Base-by-base conservation (phyloP, 2,888 invertebrate genomes). In the Folsomia candida region DNA sequence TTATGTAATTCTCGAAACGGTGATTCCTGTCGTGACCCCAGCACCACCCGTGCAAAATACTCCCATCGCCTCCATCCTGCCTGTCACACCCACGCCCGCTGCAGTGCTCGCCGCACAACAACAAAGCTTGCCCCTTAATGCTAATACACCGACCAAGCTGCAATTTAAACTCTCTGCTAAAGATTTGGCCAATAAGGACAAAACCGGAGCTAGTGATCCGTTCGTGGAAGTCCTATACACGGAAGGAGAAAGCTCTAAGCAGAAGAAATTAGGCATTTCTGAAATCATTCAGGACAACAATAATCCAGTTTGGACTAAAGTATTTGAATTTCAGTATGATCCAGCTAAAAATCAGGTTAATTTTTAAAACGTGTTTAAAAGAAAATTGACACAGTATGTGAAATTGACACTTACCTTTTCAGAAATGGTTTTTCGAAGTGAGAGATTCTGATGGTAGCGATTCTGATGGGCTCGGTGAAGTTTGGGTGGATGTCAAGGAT, bases 371-470 rank as follows among this genome's bases (percentile, higher is more conserved):
- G 11, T 22, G 25, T 60, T 20, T 60, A 6, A 9, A 26, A 24
- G 3, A 60, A 60, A 65, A 47, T 28, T 67, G 18, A 22, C 58
- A 11, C 22, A 47, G 3, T 54, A 22, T 9, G 18, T 14, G 57
- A 57, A 58, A 51, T 64, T 65, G 29, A 37, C 22, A 24, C 22
- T 37, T 29, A 14, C 47, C 18, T 28, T 37, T 24, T 67, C 58
- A 77, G 75, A 76, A 73, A 73, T 76, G 73, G 73, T 51, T 64
- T 4, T 72, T 76, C 29, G 64, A 69, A 54, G 61, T 76, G 25
- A 70, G 72, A 61, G 76, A 76, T 51, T 64, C 72, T 54, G 76
- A 76, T 63, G 73, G 73, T 26, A 20, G 66, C 0, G 76, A 76
- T 26, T 71, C 70, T 54, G 76, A 76, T 57, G 70, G 72, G 1